Evolutionary conservation across 2,888 invertebrate genomes (phyloP).

Genomic region (Dicycla oo): DNA sequence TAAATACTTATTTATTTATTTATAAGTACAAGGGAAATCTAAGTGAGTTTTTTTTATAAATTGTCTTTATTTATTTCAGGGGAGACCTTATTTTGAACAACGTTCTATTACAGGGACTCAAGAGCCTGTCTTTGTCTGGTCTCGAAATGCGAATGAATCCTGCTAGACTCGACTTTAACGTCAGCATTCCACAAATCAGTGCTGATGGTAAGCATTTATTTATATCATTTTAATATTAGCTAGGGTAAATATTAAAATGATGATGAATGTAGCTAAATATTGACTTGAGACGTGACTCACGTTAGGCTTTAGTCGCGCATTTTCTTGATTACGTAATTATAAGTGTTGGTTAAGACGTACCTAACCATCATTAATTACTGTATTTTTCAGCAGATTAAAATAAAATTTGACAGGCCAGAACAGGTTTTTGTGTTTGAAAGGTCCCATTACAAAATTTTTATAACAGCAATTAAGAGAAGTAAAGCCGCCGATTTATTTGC

Average conservation of each 20-base stretch:
- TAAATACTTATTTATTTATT: too few relatives aligned
- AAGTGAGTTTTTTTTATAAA: too few relatives aligned
- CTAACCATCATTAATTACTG: too few relatives aligned
- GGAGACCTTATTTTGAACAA: conserved; percentile 25
- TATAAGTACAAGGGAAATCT: too few relatives aligned
- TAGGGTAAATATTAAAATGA: too few relatives aligned
- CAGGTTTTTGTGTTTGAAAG: not conserved
- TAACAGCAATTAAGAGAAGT: not conserved
- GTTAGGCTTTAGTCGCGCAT: not conserved
- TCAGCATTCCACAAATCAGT: conserved; percentile 13
- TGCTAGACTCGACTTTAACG: conserved; percentile 41
- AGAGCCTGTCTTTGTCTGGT: not conserved
- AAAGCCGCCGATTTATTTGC: not conserved
- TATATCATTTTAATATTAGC: not conserved
- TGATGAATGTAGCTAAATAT: not conserved
- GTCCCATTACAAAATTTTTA: not conserved
- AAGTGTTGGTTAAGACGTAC: too few relatives aligned
- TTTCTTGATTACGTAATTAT: not conserved
- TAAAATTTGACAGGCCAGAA: not conserved
- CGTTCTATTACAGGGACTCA: conserved; percentile 30
- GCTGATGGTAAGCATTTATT: conserved; percentile 31
- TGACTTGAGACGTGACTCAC: not conserved
- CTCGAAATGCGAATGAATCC: conserved; percentile 41
- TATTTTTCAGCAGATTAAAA: not conserved
- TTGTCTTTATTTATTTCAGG: conserved; percentile 31